Evolutionary conservation across 2,113 vertebrate genomes (phyloP), one percentile per base, ranked within the genome.

Genomic region (Macroglossus sobrinus): DNA sequence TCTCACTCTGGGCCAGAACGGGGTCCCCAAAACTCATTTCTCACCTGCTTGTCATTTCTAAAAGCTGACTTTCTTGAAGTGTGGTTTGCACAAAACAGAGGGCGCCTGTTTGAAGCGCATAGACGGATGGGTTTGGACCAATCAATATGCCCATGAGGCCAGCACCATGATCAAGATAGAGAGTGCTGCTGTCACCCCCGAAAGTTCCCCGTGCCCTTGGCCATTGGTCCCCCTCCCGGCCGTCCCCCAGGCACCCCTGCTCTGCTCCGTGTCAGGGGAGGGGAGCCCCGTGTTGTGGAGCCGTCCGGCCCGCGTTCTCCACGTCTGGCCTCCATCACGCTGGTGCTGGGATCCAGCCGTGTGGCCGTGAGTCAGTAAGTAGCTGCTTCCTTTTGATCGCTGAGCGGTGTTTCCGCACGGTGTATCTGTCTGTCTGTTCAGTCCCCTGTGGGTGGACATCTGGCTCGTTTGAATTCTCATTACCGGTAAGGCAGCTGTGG

Each of bases 241-340:
- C 50, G 50, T 3, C 22, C 15, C 57, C 4, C 63, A 10, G 30
- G 59, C 33, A 18, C 22, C 26, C 71, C 35, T 26, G 24, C 9
- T 50, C 40, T 33, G 14, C 33, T 50, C 7, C 12, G 0, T 22
- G 30, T 68, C 22, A 14, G 24, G 1, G 0, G 6, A 24, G 45
- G 22, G 21, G 12, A n/a, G 40, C 6, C 76, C 30, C 59, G 43
- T 15, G 13, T 11, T 19, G 7, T 8, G 8, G 35, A 57, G 0
- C 16, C 38, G 2, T 0, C 4, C 5, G 5, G 9, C 11, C 22
- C 0, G 22, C 6, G 57, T 47, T 19, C 21, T n/a, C 1, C 0
- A 2, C 12, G 14, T 15, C 43, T 57, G 40, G 19, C 8, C 78
- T 68, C 87, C 35, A 66, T 55, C 18, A n/a, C 43, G 0, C 21